phyloP scores from a whole-genome alignment of 2,113 vertebrate species.

The Hydrolagus affinis region DNA sequence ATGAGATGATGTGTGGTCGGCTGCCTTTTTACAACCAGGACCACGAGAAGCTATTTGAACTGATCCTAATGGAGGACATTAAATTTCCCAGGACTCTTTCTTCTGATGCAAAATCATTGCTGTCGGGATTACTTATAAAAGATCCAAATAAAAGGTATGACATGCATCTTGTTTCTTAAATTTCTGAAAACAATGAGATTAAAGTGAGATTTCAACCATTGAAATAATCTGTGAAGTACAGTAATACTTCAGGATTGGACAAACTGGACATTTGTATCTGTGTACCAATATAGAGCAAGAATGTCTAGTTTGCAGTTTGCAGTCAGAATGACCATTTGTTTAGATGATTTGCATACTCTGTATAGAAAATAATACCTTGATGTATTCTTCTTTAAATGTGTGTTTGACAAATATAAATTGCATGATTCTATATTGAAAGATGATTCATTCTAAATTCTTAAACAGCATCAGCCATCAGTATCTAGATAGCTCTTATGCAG shows the following conservation, averaged over 20 bases:
- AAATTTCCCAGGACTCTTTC: slow-evolving; percentile 93
- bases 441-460: too few species aligned
- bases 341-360: too few species aligned
- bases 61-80: slow-evolving; percentile 97
- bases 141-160: slow-evolving; percentile 88
- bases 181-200: background rate
- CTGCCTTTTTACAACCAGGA: slow-evolving; percentile 97
- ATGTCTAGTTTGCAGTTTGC: too few species aligned
- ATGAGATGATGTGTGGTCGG: slow-evolving; percentile 97
- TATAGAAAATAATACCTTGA: too few species aligned
- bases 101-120: slow-evolving; percentile 87
- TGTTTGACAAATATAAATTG: too few species aligned
- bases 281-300: too few species aligned
- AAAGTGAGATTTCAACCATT: background rate
- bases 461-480: too few species aligned
- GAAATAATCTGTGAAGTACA: slow-evolving; percentile 11
- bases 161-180: background rate
- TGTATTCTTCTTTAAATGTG: too few species aligned
- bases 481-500: too few species aligned
- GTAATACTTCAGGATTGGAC: background rate
- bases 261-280: background rate
- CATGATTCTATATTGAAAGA: too few species aligned
- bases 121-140: slow-evolving; percentile 93
- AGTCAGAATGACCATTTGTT: too few species aligned
- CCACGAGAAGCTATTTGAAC: slow-evolving; percentile 93